These are phyloP conservation scores for Adela reaumurella DNA, from an alignment of 2,888 invertebrate species.

Conservation along the genomic window DNA sequence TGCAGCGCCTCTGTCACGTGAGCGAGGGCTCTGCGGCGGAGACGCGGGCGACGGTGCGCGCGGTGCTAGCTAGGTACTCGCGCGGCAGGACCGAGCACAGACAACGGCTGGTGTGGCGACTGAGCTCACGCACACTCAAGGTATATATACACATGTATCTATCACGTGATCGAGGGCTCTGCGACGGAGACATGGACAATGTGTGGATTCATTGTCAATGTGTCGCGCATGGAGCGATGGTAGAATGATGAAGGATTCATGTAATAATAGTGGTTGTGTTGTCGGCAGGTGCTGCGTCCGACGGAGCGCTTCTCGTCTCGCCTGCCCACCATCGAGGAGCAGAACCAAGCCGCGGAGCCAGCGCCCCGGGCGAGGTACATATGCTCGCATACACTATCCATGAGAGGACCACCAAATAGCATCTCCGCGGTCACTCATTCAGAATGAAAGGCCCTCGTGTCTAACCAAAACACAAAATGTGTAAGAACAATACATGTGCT, in stretches of 20 bases:
- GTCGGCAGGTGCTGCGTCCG: conserved; percentile 67
- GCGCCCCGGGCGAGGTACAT: conserved; percentile 1
- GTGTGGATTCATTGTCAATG: not conserved
- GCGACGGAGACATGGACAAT: conserved; percentile 56
- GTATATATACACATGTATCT: conserved; percentile 28
- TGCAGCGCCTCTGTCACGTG: conserved; percentile 71
- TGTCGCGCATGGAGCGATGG: no score
- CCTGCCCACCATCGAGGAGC: conserved; percentile 73
- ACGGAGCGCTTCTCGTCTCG: conserved; percentile 70
- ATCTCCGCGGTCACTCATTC: no score
- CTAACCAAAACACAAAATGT: no score
- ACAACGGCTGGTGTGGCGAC: conserved; percentile 73
- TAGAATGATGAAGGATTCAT: no score
- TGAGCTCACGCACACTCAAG: conserved; percentile 69
- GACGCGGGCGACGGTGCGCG: conserved; percentile 60
- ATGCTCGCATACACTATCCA: not conserved
- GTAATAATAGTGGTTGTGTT: no score
- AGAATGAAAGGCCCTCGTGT: no score
- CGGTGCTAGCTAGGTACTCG: conserved; percentile 67
- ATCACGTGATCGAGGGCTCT: conserved; percentile 68
- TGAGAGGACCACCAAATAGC: not conserved
- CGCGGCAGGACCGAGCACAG: conserved; percentile 60
- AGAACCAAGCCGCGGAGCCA: conserved; percentile 34
- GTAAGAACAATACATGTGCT: no score
- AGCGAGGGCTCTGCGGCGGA: conserved; percentile 60